phyloP scores from a whole-genome alignment of 2,888 invertebrate species.

The Diaperis boleti region DNA sequence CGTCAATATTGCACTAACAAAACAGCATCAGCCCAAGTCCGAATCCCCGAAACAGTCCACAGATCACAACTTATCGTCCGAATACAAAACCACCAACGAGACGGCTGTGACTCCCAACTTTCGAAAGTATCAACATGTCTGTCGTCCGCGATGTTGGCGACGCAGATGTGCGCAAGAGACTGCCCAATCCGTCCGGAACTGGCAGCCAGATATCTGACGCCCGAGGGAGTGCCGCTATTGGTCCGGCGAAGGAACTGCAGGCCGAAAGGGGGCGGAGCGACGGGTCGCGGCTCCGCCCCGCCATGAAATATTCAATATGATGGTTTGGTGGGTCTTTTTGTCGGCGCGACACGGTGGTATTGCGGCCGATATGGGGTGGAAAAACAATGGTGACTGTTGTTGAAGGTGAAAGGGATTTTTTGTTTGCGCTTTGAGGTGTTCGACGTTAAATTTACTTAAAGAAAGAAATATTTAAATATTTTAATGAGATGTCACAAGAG shows the following conservation, averaged over 20 bases:
- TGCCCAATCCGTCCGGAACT: conserved; percentile 50
- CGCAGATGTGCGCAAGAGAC: conserved; percentile 59
- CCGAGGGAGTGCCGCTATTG: conserved; percentile 45
- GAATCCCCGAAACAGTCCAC: background rate
- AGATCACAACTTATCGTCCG: conserved; percentile 16
- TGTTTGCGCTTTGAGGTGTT: no score
- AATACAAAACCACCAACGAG: conserved; percentile 11
- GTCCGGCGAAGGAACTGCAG: conserved; percentile 40
- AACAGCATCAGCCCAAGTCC: background rate
- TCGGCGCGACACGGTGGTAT: no score
- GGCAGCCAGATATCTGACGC: conserved; percentile 51
- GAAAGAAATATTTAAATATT: no score
- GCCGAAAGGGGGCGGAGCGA: conserved; percentile 36
- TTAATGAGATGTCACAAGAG: no score
- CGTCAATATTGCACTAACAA: background rate
- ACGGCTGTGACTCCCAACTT: background rate
- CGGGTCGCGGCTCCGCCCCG: conserved; percentile 28
- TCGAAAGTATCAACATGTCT: conserved; percentile 15
- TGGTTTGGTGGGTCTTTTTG: conserved; percentile 40
- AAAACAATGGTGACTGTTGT: no score
- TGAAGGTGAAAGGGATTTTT: no score
- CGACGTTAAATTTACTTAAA: no score
- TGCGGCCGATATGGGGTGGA: no score
- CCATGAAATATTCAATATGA: conserved; percentile 45
- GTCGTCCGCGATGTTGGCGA: conserved; percentile 34